Conservation (phyloP, 1,140 invertebrate genomes). For the Oryzaephilus surinamensis region DNA sequence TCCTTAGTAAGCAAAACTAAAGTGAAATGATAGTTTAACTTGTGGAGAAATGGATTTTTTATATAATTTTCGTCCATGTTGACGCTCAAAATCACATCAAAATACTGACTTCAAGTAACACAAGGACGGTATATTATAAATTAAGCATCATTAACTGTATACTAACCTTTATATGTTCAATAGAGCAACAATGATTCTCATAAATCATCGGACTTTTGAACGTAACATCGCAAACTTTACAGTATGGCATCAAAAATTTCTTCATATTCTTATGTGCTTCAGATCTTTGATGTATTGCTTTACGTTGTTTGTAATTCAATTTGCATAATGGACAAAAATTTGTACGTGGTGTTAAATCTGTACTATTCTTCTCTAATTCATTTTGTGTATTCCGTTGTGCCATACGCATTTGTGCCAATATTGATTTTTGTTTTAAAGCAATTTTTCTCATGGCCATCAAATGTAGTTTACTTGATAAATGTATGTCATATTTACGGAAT, state of each 20-base stretch:
- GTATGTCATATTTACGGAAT: conserved; percentile 60
- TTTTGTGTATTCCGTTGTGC: conserved; percentile 62
- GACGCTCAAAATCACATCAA: conserved; percentile 4
- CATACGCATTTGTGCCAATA: conserved; percentile 59
- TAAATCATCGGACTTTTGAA: conserved; percentile 73
- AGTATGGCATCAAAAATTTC: conserved; percentile 68
- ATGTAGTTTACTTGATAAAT: conserved; percentile 55
- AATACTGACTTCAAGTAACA: not conserved
- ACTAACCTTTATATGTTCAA: conserved; percentile 65
- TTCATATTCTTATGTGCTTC: conserved; percentile 70
- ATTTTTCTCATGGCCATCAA: conserved; percentile 58
- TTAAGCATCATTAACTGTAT: too few relatives aligned
- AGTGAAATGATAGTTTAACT: too few relatives aligned
- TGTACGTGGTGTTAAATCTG: conserved; percentile 48
- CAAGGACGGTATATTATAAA: not conserved
- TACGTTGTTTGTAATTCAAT: conserved; percentile 63
- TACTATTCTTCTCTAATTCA: conserved; percentile 54
- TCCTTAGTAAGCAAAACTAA: too few relatives aligned
- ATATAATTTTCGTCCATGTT: conserved; percentile 1
- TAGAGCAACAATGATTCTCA: conserved; percentile 66
- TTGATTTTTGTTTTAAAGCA: conserved; percentile 57
- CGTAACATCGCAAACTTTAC: conserved; percentile 55
- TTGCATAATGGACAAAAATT: conserved; percentile 69
- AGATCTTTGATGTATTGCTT: conserved; percentile 61
- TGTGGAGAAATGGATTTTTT: too few relatives aligned